Percentiles rank a stretch among this genome's conserved stretches.
Conservation (phyloP, 2,888 invertebrate genomes). For the Melanchra persicariae region DNA sequence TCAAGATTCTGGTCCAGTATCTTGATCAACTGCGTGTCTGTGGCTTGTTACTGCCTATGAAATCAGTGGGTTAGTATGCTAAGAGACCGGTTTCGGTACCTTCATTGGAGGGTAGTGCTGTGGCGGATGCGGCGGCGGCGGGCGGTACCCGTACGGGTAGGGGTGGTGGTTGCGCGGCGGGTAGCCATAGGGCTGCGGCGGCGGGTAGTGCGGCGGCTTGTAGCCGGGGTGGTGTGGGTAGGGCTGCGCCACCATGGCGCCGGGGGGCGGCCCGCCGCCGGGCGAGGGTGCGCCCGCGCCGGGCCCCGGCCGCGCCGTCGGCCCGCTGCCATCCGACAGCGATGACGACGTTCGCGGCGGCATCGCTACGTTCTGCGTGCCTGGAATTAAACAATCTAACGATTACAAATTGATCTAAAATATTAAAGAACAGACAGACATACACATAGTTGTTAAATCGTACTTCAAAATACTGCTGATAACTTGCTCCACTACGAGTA, state of each 20-base stretch:
- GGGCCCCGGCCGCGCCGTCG: conserved; percentile 78
- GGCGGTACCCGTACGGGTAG: conserved; percentile 87
- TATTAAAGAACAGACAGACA: neutral
- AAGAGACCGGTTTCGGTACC: conserved; percentile 68
- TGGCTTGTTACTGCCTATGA: neutral
- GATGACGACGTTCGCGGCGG: conserved; percentile 98
- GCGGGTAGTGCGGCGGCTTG: conserved; percentile 88
- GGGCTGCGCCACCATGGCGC: conserved; percentile 85
- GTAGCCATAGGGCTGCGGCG: conserved; percentile 86
- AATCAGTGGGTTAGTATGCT: neutral
- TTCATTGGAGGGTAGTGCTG: conserved; percentile 87
- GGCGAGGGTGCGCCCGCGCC: conserved; percentile 78
- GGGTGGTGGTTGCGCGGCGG: conserved; percentile 88
- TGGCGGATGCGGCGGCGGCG: conserved; percentile 86
- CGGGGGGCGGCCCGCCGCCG: conserved; percentile 82
- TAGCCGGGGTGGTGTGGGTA: conserved; percentile 84
- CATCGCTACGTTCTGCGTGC: conserved; percentile 98
- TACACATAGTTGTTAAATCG: neutral
- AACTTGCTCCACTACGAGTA: neutral
- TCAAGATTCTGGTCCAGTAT: neutral
- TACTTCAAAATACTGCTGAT: conserved; percentile 18
- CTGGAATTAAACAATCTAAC: conserved; percentile 83
- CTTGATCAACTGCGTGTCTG: neutral
- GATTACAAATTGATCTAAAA: neutral
- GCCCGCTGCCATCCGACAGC: conserved; percentile 91